Base-by-base conservation (phyloP, 2,888 invertebrate genomes). In the Rosalia funebris region DNA sequence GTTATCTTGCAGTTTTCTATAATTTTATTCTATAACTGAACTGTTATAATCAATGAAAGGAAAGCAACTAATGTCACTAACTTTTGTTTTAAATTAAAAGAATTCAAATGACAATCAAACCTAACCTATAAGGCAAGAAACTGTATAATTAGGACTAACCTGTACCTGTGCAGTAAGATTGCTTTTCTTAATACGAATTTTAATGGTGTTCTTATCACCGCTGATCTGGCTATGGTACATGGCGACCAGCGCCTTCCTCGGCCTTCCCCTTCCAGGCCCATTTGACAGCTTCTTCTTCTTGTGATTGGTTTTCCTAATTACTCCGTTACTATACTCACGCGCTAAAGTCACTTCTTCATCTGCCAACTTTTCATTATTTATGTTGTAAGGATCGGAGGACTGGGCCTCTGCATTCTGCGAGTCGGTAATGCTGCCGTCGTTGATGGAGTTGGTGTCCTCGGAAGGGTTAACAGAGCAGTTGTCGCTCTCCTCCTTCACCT, bases 181-280 rank as follows among this genome's bases (percentile, higher is more conserved):
- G 73, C 88, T 88, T 81, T 88, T 89, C 77, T 85, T 87, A 71
- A 90, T 90, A 75, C 88, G 86, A 74, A 90, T 85, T 79, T 89
- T 90, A 74, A 90, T 88, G 61, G 86, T 84, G 72, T 88, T 88
- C 75, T 87, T 87, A 74, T 88, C 88, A 69, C 89, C 86, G 58
- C 85, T 86, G 48, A 86, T 85, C 75, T 86, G 86, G 75, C 86
- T 86, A 71, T 86, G 86, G 68, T 86, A 86, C 82, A 85, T 84
- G 34, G 85, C 82, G 37, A 83, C 82, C 39, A 83, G 72, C 7
- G 83, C 80, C 61, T 84, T 83, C 48, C 84, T 74, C n/a, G 83
- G 82, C 56, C 83, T 69, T 31, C 83, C 83, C 61, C 83, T 68
- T 7, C 76, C 76, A 0, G 77, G 73, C 7, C 76, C 75, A 17